A percentile compares a stretch with the other conserved stretches of the same genome.
phyloP scores from a whole-genome alignment of 2,113 vertebrate genomes.

The Phrynosoma platyrhinos region DNA sequence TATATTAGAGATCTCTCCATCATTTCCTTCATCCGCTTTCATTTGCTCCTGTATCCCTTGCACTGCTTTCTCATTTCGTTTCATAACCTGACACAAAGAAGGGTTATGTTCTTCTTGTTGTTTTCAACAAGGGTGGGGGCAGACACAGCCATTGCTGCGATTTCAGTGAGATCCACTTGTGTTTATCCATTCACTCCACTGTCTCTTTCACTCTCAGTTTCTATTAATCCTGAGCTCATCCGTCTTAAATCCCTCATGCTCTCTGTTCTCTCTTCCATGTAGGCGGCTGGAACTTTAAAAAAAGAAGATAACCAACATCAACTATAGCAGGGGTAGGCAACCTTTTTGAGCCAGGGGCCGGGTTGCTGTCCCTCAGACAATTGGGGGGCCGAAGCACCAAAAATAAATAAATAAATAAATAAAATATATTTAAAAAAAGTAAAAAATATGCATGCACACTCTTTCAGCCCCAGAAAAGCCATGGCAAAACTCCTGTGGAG shows the following conservation, averaged over 20 bases:
- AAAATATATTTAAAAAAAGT: too few relatives aligned
- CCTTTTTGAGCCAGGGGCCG: too few relatives aligned
- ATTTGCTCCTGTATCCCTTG: not conserved
- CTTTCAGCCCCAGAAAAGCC: too few relatives aligned
- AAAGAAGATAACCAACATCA: not conserved
- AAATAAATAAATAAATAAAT: too few relatives aligned
- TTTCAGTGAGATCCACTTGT: not conserved
- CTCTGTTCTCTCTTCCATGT: not conserved
- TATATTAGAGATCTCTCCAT: not conserved
- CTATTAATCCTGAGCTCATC: conserved; percentile 32
- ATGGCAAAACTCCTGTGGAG: too few relatives aligned
- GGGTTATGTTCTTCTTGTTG: not conserved
- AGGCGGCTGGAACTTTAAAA: not conserved
- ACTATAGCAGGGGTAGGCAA: too few relatives aligned
- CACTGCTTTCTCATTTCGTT: conserved; percentile 1
- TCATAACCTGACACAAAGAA: conserved; percentile 39
- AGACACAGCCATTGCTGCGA: not conserved
- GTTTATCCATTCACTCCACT: not conserved
- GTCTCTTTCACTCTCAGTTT: not conserved
- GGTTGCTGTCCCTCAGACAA: too few relatives aligned
- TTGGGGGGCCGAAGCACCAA: too few relatives aligned
- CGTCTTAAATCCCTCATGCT: conserved; percentile 2
- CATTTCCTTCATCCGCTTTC: not conserved
- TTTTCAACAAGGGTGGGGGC: not conserved
- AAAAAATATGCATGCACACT: too few relatives aligned